These are phyloP conservation scores for Oenanthe melanoleuca DNA, from an alignment of 2,113 vertebrate species.

Conservation along the genomic window DNA sequence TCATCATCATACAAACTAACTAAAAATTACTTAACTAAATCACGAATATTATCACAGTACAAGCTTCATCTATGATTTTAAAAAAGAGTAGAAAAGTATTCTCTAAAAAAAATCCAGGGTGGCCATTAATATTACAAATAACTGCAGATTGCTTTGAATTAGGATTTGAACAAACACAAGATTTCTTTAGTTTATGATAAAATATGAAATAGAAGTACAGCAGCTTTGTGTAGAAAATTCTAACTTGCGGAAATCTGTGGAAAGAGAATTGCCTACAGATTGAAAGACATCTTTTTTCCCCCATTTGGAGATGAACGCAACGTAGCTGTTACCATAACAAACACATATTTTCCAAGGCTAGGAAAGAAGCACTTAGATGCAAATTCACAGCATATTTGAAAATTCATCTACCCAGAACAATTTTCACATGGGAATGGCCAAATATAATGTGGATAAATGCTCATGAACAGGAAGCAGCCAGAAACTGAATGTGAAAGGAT, in stretches of 20 bases:
- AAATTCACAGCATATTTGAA: conserved; percentile 13
- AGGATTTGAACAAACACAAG: not conserved
- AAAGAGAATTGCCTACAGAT: not conserved
- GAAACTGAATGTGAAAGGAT: not conserved
- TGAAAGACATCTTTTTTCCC: not conserved
- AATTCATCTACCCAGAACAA: conserved; percentile 13
- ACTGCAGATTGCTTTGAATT: not conserved
- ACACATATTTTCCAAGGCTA: conserved; percentile 29
- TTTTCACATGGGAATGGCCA: conserved; percentile 5
- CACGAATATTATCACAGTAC: not conserved
- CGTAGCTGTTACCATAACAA: conserved; percentile 50
- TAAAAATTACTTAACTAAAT: not conserved
- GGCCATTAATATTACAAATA: not conserved
- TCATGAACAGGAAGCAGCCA: not conserved
- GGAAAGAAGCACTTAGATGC: conserved; percentile 4
- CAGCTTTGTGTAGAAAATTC: conserved; percentile 2
- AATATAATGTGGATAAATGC: not conserved
- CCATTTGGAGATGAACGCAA: conserved; percentile 10
- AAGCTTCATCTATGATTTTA: not conserved
- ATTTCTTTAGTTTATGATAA: not conserved
- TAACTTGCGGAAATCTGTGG: not conserved
- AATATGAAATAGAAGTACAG: not conserved
- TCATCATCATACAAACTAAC: not conserved
- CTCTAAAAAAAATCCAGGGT: not conserved
- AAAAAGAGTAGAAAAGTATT: not conserved